Conservation (phyloP, 2,888 invertebrate genomes). For the Neria commutata region DNA sequence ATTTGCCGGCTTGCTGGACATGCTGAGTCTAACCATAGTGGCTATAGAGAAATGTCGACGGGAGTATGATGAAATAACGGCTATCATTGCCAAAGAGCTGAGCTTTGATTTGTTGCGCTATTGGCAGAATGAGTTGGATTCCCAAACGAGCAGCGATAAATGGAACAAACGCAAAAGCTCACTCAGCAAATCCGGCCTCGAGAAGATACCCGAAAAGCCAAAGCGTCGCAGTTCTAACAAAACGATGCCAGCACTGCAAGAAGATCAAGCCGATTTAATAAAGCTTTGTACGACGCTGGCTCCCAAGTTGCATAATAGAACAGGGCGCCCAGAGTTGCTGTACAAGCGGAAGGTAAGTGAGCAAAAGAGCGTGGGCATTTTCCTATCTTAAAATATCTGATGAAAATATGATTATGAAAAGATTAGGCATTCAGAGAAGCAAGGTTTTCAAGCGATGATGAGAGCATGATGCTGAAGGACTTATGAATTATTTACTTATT, state of each 20-base stretch:
- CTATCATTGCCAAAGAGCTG: constrained; percentile 26
- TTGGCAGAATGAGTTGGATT: constrained; percentile 27
- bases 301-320: constrained; percentile 38
- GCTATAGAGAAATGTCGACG: constrained; percentile 23
- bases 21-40: constrained; percentile 4
- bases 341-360: constrained; percentile 39
- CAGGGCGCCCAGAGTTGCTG: constrained; percentile 33
- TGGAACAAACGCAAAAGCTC: neutral
- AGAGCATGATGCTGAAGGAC: too few relatives aligned
- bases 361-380: neutral
- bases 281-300: constrained; percentile 15
- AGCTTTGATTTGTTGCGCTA: constrained; percentile 32
- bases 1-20: neutral
- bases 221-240: neutral
- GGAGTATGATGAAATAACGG: constrained; percentile 19
- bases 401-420: too few relatives aligned
- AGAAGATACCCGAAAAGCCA: constrained; percentile 7
- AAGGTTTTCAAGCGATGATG: too few relatives aligned
- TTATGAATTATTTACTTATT: too few relatives aligned
- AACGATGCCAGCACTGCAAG: neutral
- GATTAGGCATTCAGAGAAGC: too few relatives aligned
- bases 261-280: neutral
- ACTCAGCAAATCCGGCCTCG: neutral
- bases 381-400: too few relatives aligned
- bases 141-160: neutral